Base-by-base conservation (phyloP, 2,797 vertebrate genomes). In the Octomys mimax region DNA sequence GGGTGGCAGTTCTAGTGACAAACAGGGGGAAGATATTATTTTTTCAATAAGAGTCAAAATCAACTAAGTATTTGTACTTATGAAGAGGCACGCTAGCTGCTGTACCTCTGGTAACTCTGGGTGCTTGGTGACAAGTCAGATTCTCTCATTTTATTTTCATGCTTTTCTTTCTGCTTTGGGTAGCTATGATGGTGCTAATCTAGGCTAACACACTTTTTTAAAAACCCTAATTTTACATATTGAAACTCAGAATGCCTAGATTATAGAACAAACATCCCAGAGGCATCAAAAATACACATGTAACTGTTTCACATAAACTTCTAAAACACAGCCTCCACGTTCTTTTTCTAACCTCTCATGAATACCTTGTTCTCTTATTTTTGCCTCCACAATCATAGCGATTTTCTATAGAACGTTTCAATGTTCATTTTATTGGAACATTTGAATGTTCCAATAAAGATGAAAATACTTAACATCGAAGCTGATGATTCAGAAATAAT, bases 21-120 rank as follows among this genome's bases (percentile, higher is more conserved):
- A 97, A 89, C 18, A 0, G 96, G 89, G 75, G 75, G 79, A 89
- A 96, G 97, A 98, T 87, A 95, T 94, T 84, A 94, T 82, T 96
- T 97, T 97, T 97, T 95, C 95, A 98, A 96, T 71, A 97, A 97
- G 96, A 91, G 95, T 97, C 97, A 97, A 90, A 96, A 97, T 87
- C 92, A 97, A 94, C 62, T n/a, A 94, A 97, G 94, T 95, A 95
- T 96, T 97, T 94, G 78, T 78, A 68, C 93, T 96, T 88, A 92
- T 31, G 84, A 89, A 90, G 94, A 95, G 77, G 54, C 73, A 83
- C 1, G 26, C 92, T 97, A 88, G 46, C 54, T 97, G 90, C 97
- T 98, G 54, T 80, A 96, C 80, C 64, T 78, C 94, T 95, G 95
- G 89, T 87, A 97, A 98, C 96, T 82, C 89, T 18, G 64, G 82